Conservation (phyloP, 2,797 vertebrate genomes). For the Arnoldichthys spilopterus region DNA sequence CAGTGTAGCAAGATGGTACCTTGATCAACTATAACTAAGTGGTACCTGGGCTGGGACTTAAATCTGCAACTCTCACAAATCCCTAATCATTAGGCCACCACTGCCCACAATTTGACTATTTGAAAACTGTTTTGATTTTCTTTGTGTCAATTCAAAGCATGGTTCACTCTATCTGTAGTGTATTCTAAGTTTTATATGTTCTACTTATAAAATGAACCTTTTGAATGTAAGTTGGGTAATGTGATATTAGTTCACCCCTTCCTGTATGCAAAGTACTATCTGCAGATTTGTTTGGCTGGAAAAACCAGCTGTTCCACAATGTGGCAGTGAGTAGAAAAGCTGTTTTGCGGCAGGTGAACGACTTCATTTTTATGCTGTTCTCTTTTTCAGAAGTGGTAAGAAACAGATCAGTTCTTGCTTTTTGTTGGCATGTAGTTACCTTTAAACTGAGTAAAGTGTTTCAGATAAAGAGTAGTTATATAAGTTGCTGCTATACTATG, state of each 20-base stretch:
- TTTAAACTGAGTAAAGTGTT: background rate
- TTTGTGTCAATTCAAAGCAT: no score
- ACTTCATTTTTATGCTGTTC: background rate
- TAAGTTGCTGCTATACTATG: background rate
- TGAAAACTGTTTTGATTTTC: no score
- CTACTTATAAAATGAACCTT: background rate
- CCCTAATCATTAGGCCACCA: no score
- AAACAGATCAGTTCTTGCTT: background rate
- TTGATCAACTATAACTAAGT: no score
- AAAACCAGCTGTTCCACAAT: conserved; percentile 45
- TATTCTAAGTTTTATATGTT: background rate
- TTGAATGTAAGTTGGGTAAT: background rate
- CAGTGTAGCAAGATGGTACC: no score
- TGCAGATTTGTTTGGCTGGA: conserved; percentile 29
- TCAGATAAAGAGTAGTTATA: background rate
- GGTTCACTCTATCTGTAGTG: no score
- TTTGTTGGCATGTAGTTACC: background rate
- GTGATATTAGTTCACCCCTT: background rate
- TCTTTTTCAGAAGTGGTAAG: background rate
- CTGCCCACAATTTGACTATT: no score
- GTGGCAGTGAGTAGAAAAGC: background rate
- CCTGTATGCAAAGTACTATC: background rate
- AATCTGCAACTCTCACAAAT: no score
- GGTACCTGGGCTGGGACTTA: no score
- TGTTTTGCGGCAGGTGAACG: background rate